Conservation (phyloP, 2,113 vertebrate genomes). For the Danio rerio region DNA sequence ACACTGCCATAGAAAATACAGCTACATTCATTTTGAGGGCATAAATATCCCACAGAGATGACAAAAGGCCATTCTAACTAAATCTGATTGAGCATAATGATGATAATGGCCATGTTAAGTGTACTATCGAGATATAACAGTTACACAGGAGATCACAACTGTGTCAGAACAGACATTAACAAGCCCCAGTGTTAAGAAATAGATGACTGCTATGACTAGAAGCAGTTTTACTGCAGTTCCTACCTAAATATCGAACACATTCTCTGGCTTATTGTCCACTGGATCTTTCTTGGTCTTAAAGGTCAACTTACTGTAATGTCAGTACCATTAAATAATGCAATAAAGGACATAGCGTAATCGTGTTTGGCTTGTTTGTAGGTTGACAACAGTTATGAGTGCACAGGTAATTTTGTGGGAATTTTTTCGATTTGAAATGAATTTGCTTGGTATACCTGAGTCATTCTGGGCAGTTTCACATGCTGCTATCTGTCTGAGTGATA, state of each 20-base stretch:
- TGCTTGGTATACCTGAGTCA: neutral
- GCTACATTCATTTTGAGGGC: neutral
- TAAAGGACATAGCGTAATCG: neutral
- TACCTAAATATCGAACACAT: neutral
- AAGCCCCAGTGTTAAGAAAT: neutral
- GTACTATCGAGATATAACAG: neutral
- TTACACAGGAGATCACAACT: neutral
- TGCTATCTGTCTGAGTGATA: neutral
- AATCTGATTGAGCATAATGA: neutral
- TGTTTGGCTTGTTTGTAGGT: neutral
- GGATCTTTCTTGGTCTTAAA: neutral
- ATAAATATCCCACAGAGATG: too few species aligned
- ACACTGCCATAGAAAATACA: neutral
- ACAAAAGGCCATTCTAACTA: neutral
- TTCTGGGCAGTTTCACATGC: neutral
- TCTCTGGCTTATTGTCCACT: neutral
- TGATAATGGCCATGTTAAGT: neutral
- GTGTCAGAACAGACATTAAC: neutral
- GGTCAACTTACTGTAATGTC: neutral
- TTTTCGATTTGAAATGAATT: neutral
- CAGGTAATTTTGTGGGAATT: neutral
- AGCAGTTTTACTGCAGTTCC: neutral
- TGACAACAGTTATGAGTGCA: neutral
- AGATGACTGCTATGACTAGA: neutral
- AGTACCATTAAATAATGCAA: neutral